Base-by-base conservation (phyloP, 2,113 vertebrate genomes). In the Notothenia rossii region DNA sequence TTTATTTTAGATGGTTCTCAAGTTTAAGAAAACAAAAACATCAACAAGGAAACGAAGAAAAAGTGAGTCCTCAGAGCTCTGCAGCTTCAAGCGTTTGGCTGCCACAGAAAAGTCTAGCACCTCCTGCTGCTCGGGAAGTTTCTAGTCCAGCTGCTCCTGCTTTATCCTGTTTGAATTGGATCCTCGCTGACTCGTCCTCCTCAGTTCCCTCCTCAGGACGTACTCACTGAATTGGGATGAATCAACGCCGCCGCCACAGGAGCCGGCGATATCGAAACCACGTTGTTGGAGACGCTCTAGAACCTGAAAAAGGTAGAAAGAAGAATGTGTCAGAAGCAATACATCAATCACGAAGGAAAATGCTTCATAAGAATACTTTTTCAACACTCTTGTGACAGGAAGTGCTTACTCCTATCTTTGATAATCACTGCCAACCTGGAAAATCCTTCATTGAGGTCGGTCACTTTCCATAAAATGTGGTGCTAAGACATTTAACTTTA, bases 181-280 rank as follows among this genome's bases (percentile, higher is more conserved):
- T 29, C 89, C 93, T 75, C 96, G 95, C 46, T 96, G 98, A 91
- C 95, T 95, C 62, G 96, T 96, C 94, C 97, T 95, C 94, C 97
- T 96, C 93, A 98, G 96, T 92, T 99, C 97, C 93, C 98, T 94
- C 88, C 97, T 95, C 87, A 99, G 96, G 94, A 99, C 95, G 14
- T 98, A 99, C 96, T 99, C 98, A 87, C 98, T 99, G 96, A 99
- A 99, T 91, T 99, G 97, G 91, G 98, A 99, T 20, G 98, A 98
- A 95, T 99, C 98, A 90, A 99, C 97, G 1, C 98, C 98, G 79
- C 98, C 98, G 10, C 98, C 98, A 13, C 98, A 98, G 6, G 98
- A 99, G 82, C 97, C 98, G 71, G 96, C 95, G 54, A 99, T 98
- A 93, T 98, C 97, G 77, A 99, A 99, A 20, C 98, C 98, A 73